These are phyloP conservation scores for Lathamus discolor DNA, from an alignment of 2,113 vertebrate genomes.

Conservation along the genomic window DNA sequence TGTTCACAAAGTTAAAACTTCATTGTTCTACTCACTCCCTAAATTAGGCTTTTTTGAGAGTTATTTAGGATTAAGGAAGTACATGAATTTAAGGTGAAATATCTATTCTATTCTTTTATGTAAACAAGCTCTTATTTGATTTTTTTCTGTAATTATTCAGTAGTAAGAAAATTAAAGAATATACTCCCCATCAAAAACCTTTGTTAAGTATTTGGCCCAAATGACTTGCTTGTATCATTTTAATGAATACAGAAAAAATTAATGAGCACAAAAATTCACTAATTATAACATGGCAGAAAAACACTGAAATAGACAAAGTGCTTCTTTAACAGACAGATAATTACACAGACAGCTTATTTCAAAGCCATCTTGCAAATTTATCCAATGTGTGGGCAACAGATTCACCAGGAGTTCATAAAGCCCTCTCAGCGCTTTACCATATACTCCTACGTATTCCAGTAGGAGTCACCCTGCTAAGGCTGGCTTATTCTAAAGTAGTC, in stretches of 20 bases:
- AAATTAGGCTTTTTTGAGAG: not conserved
- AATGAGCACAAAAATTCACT: conserved; percentile 28
- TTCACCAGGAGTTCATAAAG: not conserved
- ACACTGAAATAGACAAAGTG: not conserved
- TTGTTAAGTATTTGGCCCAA: conserved; percentile 31
- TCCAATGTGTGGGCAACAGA: not conserved
- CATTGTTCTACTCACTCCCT: not conserved
- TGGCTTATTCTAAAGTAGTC: not conserved
- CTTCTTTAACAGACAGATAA: not conserved
- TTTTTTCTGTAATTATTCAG: conserved; percentile 30
- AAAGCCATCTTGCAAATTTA: not conserved
- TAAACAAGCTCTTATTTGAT: conserved; percentile 21
- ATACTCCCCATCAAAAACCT: conserved; percentile 18
- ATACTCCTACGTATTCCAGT: not conserved
- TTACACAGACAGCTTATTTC: not conserved
- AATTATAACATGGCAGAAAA: conserved; percentile 33
- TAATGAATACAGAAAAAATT: conserved; percentile 45
- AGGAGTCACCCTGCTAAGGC: not conserved
- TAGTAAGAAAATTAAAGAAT: conserved; percentile 30
- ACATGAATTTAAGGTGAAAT: conserved; percentile 1
- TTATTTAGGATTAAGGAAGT: conserved; percentile 7
- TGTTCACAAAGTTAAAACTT: not conserved
- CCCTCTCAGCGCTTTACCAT: not conserved
- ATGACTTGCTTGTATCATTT: conserved; percentile 44
- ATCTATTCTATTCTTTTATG: conserved; percentile 13